A percentile compares a stretch with the other conserved stretches of the same genome.
Conservation (phyloP, 1,140 invertebrate genomes). For the Drosophila seguyi region DNA sequence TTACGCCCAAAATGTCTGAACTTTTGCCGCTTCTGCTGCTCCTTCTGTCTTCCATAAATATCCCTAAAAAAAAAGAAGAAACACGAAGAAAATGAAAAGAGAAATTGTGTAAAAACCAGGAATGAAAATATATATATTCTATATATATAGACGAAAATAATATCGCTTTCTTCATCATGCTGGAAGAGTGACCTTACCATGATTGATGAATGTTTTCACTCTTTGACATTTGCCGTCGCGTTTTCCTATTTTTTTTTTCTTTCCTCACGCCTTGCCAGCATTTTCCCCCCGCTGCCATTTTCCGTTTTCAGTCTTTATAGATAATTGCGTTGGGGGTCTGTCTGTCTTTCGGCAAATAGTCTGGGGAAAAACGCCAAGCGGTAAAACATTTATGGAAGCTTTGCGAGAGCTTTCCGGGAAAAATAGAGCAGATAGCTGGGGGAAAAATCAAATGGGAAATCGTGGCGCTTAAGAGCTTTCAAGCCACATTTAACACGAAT, state of each 20-base stretch:
- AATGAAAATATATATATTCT: conserved; percentile 18
- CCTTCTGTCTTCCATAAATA: conserved; percentile 41
- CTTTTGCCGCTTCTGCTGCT: conserved; percentile 21
- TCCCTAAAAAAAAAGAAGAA: conserved; percentile 4
- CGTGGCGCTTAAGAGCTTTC: conserved; percentile 32
- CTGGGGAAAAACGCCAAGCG: conserved; percentile 1
- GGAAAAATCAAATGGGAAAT: conserved; percentile 7
- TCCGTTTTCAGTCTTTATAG: conserved; percentile 33
- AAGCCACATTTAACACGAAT: conserved; percentile 47
- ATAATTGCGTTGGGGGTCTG: conserved; percentile 62
- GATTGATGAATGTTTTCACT: conserved; percentile 81
- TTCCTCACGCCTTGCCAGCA: neutral
- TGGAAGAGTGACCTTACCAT: conserved; percentile 72
- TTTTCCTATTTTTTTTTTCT: conserved; percentile 49
- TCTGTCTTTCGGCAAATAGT: conserved; percentile 31
- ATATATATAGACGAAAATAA: conserved; percentile 33
- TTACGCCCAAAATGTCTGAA: conserved; percentile 58
- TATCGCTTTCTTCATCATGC: conserved; percentile 54
- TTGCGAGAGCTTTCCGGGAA: conserved; percentile 16
- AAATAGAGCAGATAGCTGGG: conserved; percentile 2
- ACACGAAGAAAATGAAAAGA: neutral
- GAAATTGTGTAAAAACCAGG: neutral
- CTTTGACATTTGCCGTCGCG: conserved; percentile 78
- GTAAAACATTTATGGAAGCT: conserved; percentile 39
- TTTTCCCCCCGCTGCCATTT: neutral